These are phyloP conservation scores for Erebia aethiops DNA, from an alignment of 2,888 invertebrate species.

Conservation along the genomic window DNA sequence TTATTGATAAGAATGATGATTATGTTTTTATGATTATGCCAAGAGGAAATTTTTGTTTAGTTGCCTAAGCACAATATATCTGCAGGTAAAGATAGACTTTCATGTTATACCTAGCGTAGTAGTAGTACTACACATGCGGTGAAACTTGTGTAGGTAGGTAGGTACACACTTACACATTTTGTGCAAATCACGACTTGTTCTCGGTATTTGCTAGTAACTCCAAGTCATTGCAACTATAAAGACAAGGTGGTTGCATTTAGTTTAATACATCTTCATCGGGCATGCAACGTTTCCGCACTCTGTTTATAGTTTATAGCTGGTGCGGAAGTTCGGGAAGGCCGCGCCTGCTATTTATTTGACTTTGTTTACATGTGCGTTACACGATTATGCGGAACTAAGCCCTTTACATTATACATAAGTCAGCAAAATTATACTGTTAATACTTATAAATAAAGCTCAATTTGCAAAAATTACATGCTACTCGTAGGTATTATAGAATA, in stretches of 20 bases:
- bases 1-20: too few relatives aligned
- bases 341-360: slow-evolving; percentile 57
- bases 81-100: too few relatives aligned
- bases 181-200: slow-evolving; percentile 10
- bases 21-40: too few relatives aligned
- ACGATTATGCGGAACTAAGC: slow-evolving; percentile 48
- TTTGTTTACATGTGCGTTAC: slow-evolving; percentile 50
- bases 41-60: neutral
- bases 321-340: slow-evolving; percentile 74
- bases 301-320: slow-evolving; percentile 76
- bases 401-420: slow-evolving; percentile 18
- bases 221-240: neutral
- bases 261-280: slow-evolving; percentile 22
- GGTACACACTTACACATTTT: neutral
- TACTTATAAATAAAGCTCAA: neutral
- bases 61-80: neutral
- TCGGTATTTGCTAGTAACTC: neutral
- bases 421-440: neutral
- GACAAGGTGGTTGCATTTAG: slow-evolving; percentile 28
- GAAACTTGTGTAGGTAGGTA: neutral
- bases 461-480: neutral
- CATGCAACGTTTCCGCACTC: slow-evolving; percentile 66
- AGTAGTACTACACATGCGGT: too few relatives aligned
- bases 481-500: neutral
- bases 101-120: too few relatives aligned